These are phyloP conservation scores for Callaeas wilsoni DNA, from an alignment of 2,113 vertebrate species.

Conservation along the genomic window DNA sequence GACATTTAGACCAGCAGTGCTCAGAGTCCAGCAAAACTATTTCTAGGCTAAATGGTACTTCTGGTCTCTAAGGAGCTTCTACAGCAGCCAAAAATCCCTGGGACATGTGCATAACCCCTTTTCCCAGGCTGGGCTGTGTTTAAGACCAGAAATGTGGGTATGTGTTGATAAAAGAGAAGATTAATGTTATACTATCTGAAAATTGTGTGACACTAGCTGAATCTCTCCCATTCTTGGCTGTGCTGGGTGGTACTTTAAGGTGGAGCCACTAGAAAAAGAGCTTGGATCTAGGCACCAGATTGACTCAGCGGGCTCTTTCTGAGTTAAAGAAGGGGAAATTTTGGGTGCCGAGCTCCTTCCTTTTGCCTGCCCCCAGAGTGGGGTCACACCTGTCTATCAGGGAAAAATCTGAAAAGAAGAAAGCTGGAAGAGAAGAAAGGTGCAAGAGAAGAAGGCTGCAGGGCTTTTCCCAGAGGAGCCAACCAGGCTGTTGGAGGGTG, in stretches of 20 bases:
- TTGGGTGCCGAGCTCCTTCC: background rate
- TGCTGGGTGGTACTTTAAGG: background rate
- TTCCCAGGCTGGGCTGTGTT: constrained; percentile 50
- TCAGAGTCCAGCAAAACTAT: constrained; percentile 40
- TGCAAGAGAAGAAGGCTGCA: constrained; percentile 45
- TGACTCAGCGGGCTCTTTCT: background rate
- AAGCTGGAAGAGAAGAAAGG: constrained; percentile 28
- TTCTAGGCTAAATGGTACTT: constrained; percentile 40
- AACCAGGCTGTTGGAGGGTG: background rate
- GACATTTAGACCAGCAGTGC: constrained; percentile 9
- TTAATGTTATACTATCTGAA: constrained; percentile 29
- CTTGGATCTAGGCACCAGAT: background rate
- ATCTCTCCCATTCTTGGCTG: background rate
- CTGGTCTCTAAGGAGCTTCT: constrained; percentile 44
- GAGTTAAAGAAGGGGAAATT: background rate
- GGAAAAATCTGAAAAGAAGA: constrained; percentile 21
- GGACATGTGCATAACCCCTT: constrained; percentile 38
- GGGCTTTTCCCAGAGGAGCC: constrained; percentile 52
- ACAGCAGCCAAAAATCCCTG: constrained; percentile 48
- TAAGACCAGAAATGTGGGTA: background rate
- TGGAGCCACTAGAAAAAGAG: background rate
- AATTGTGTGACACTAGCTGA: background rate
- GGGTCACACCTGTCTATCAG: constrained; percentile 45
- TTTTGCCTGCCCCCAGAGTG: background rate
- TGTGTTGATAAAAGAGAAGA: constrained; percentile 34